Evolutionary conservation across 92 coral and sea anemone species (phyloP).

Genomic region (Ricordea florida): DNA sequence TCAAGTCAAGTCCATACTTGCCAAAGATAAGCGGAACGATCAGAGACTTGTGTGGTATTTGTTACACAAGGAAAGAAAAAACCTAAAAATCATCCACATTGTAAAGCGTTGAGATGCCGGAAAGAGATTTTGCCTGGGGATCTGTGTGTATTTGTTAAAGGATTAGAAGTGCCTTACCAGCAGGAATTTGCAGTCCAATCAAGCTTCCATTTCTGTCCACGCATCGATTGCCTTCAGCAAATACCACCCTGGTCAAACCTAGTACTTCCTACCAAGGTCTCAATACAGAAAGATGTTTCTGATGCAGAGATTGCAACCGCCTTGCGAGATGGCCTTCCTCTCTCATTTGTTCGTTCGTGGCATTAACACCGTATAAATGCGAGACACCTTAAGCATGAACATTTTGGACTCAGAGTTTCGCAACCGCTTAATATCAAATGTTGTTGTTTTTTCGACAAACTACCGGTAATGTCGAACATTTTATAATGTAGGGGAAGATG

Average conservation of each 20-base stretch:
- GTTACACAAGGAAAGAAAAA: constrained; percentile 24
- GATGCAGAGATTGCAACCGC: constrained; percentile 15
- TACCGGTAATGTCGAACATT: no score
- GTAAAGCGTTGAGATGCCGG: neutral
- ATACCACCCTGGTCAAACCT: constrained; percentile 1
- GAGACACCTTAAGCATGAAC: no score
- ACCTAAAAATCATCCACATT: neutral
- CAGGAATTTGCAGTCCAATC: constrained; percentile 5
- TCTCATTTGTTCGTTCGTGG: neutral
- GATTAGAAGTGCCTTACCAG: constrained; percentile 5
- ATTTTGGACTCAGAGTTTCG: no score
- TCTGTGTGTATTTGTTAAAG: constrained; percentile 9
- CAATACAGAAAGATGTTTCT: constrained; percentile 5
- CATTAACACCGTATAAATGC: neutral
- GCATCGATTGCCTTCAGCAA: constrained; percentile 1
- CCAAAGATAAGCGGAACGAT: neutral
- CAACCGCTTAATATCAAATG: no score
- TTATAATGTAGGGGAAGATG: no score
- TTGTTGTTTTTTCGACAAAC: no score
- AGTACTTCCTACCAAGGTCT: constrained; percentile 5
- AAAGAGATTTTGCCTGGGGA: constrained; percentile 5
- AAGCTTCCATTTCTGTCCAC: constrained; percentile 5
- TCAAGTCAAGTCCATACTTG: neutral
- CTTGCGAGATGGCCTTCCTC: constrained; percentile 17
- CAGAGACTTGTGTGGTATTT: constrained; percentile 10